Evolutionary conservation across 2,113 vertebrate species (phyloP), one percentile per base, ranked within the genome.

Genomic region (Noturus placidus): DNA sequence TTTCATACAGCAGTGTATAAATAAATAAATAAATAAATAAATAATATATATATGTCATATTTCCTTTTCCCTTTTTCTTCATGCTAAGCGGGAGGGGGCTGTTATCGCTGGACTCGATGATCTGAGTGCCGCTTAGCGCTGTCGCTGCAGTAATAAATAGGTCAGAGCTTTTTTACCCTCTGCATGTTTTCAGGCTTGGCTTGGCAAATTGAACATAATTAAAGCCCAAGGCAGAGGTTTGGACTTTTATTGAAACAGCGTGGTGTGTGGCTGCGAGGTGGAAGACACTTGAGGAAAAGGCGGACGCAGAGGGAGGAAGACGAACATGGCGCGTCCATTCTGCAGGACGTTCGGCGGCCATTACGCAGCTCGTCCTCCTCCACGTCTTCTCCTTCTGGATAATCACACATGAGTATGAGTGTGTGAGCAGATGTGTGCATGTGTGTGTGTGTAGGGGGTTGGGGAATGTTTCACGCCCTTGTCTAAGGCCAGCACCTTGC

Each of bases 131-230:
- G 72, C 86, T 88, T 82, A 87, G 72, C 77, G 80, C 72, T 86
- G 91, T 92, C 91, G 91, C 93, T 93, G 94, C 94, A 93, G 92
- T 95, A 93, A 95, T 95, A 95, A 95, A 95, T 95, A 95, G 95
- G 95, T 95, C 95, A 96, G 93, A 94, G 94, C 94, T 93, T 92
- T 94, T 78, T 92, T 92, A 93, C 93, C 93, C 93, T 86, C 93
- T 91, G 93, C 93, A 94, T 95, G 94, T 94, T 95, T 94, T 95
- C 94, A 96, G 94, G 93, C 93, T 93, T 91, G 88, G 94, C 94
- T 95, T 94, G 94, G 94, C 94, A 95, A 96, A 95, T 95, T 95
- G 94, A 94, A 95, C 95, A 95, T 95, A 95, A 96, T 95, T 95
- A 95, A 95, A 93, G 94, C 95, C 95, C 92, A 94, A 95, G 95